Evolutionary conservation across 2,797 vertebrate genomes (phyloP).

Genomic region (Molossus molossus): DNA sequence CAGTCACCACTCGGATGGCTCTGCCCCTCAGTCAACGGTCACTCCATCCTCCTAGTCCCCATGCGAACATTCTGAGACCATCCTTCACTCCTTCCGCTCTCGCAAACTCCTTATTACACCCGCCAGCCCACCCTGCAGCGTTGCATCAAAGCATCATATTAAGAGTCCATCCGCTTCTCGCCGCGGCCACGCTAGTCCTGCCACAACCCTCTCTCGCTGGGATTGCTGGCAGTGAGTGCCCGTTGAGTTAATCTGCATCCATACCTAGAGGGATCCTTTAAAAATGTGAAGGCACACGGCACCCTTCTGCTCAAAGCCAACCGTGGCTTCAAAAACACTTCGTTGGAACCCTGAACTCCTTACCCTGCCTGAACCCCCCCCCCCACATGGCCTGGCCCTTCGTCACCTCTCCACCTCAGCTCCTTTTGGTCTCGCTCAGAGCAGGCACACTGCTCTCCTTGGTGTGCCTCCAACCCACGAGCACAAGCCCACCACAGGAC

Average conservation of each 20-base stretch:
- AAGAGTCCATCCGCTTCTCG: not conserved
- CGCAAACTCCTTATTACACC: not conserved
- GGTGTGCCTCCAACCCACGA: not conserved
- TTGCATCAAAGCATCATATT: not conserved
- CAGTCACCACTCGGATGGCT: too few relatives aligned
- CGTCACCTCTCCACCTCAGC: not conserved
- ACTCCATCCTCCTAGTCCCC: not conserved
- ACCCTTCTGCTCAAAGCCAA: not conserved
- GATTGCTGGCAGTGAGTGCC: not conserved
- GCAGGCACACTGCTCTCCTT: not conserved
- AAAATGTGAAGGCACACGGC: not conserved
- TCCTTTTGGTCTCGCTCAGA: rapidly evolving
- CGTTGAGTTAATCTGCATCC: not conserved
- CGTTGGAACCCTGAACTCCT: not conserved
- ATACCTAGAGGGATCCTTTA: not conserved
- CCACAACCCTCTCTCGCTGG: not conserved
- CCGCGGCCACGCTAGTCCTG: not conserved
- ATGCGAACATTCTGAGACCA: not conserved
- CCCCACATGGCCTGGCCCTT: not conserved
- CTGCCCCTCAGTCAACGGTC: not conserved
- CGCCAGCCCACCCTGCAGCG: not conserved
- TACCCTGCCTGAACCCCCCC: not conserved
- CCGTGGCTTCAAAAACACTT: not conserved
- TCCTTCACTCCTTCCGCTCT: not conserved
- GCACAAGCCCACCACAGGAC: not conserved